Base-by-base conservation (phyloP, 1,140 invertebrate species). In the Hyles euphorbiae region DNA sequence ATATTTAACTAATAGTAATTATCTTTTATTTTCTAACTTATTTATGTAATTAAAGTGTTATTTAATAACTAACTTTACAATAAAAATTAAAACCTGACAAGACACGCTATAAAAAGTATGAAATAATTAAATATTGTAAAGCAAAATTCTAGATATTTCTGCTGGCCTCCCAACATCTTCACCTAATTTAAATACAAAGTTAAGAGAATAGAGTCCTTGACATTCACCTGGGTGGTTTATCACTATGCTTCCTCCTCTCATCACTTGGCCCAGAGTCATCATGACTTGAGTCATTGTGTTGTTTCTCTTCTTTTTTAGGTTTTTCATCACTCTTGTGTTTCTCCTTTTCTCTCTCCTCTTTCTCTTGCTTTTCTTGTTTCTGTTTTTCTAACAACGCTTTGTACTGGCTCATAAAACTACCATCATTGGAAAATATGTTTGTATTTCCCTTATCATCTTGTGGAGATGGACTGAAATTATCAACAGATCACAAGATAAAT, bases 371-470 rank as follows among this genome's bases (percentile, higher is more conserved):
- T n/a, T 88, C 83, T 53, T 76, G 74, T 52, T 76, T 80, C 52
- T 87, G 83, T 58, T 88, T 85, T 54, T 88, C 83, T 33, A 88
- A 58, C 8, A 88, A 64, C 52, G 82, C 77, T 63, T 93, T 94
- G 74, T 95, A 96, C 57, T 95, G 94, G 75, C 94, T 94, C 67
- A 96, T 84, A 75, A 96, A 96, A 68, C 93, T 94, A 5, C 95
- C 95, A 89, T 96, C 95, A 88, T 96, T 96, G 22, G 92, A 93
- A 82, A 96, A 96, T 53, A 93, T 87, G 81, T 94, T 94, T 46
- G 92, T 65, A 8, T 77, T 74, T 22, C 69, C 66, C 50, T 72
- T 71, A 0, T 84, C 81, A 58, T 87, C 82, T 46, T 60, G 61
- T 36, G 52, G 36, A n/a, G 43, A 53, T 5, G 76, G 73, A 34